Evolutionary conservation across 92 coral and sea anemone genomes (phyloP), one percentile per base, ranked within the genome.

Genomic region (Epizoanthus illoricatus): DNA sequence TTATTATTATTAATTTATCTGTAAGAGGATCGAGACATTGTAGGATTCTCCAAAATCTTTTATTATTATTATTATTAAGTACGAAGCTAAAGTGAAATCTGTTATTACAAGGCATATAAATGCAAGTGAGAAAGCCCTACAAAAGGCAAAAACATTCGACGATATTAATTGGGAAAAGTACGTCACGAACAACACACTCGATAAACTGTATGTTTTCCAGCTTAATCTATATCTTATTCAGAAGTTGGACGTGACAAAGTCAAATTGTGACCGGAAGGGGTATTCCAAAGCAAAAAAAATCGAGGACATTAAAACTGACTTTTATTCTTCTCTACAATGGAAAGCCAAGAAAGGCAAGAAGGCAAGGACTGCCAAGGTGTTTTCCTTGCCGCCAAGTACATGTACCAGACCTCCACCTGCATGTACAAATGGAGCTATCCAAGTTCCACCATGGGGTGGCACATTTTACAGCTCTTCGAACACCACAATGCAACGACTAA

Each of bases 361-460:
- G 7, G 55, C 55, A 49, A 49, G 55, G 12, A 49, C 55, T 49
- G 55, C 55, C 55, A 49, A 49, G 1, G 55, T 49, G 55, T 49
- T 49, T 49, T 49, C 55, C 55, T 49, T 49, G 55, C 55, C 55
- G 55, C 55, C 55, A 49, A 49, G 55, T 49, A 49, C 55, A 49
- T 49, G 55, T 49, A 49, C 55, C 74, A 78, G 24, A 78, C 56
- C 20, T 62, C 83, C 56, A 41, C 68, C 65, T 78, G 70, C 68
- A 57, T 62, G 47, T 64, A 64, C 68, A 57, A 62, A 60, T 60
- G 36, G 45, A 19, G 36, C 66, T 21, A 74, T 60, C 42, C 74
- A 52, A 57, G 90, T 87, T 16, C 90, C 87, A 49, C 90, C 85
- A 23, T 84, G 87, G 87, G 87, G 90, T 18, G 85, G 90, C 36